Percentiles rank a stretch among this genome's conserved stretches.
These are phyloP conservation scores for Sinella curviseta DNA, from an alignment of 1,140 invertebrate genomes.

Conservation along the genomic window DNA sequence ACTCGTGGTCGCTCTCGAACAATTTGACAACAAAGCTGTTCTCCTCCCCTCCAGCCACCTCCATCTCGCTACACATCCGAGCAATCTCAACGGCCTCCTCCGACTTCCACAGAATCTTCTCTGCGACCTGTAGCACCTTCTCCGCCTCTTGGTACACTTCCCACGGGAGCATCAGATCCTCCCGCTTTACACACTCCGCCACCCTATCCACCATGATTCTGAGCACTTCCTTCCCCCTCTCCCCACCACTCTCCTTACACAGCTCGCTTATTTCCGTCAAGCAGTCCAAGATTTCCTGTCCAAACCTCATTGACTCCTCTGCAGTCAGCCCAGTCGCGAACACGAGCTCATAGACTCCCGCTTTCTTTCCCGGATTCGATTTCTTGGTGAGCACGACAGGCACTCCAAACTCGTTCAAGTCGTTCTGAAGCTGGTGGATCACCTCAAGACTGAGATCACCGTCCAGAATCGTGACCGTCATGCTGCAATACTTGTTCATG, in stretches of 20 bases:
- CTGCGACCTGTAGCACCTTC: slow-evolving; percentile 25
- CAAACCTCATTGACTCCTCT: slow-evolving; percentile 26
- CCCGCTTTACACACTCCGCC: neutral
- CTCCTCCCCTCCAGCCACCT: neutral
- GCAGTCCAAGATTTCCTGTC: slow-evolving; percentile 28
- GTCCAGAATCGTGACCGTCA: slow-evolving; percentile 36
- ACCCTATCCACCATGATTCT: neutral
- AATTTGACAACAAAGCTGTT: slow-evolving; percentile 31
- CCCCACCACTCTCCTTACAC: neutral
- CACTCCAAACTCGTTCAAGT: slow-evolving; percentile 20
- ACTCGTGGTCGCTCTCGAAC: slow-evolving; percentile 37
- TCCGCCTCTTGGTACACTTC: slow-evolving; percentile 30
- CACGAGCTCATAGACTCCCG: slow-evolving; percentile 23
- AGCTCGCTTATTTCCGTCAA: neutral
- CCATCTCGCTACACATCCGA: slow-evolving; percentile 16
- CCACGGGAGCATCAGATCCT: neutral
- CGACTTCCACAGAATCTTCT: slow-evolving; percentile 39
- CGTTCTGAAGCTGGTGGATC: slow-evolving; percentile 32
- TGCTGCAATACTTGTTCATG: slow-evolving; percentile 12
- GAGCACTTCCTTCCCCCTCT: neutral
- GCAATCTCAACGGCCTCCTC: slow-evolving; percentile 27
- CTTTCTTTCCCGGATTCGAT: slow-evolving; percentile 25
- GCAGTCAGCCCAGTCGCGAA: slow-evolving; percentile 43
- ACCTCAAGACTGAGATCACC: slow-evolving; percentile 30
- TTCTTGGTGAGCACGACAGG: slow-evolving; percentile 37